These are phyloP conservation scores for Cryptomyrus ogoouensis DNA, from an alignment of 2,113 vertebrate species.

Conservation along the genomic window DNA sequence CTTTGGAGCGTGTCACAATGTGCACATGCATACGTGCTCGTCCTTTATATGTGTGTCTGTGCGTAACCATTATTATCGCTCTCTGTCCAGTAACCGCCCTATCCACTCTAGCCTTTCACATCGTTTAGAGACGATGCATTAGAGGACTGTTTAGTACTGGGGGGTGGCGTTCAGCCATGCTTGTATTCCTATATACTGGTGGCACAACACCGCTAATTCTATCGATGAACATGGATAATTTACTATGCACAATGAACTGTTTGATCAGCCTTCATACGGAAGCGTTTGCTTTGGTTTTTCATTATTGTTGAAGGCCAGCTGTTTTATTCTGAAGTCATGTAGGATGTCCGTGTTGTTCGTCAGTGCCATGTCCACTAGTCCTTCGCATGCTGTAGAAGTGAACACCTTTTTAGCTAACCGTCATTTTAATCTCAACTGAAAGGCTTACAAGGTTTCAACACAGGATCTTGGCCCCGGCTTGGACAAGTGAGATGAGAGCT, in stretches of 20 bases:
- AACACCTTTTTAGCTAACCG: background rate
- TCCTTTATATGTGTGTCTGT: background rate
- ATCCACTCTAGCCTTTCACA: background rate
- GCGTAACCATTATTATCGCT: background rate
- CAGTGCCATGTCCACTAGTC: background rate
- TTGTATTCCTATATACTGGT: background rate
- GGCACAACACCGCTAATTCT: background rate
- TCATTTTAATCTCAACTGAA: background rate
- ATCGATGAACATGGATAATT: background rate
- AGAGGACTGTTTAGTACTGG: background rate
- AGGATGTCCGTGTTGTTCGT: background rate
- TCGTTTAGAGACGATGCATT: background rate
- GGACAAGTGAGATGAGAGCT: background rate
- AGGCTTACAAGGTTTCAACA: background rate
- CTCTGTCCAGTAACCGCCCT: background rate
- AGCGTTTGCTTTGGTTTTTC: background rate
- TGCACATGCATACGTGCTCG: background rate
- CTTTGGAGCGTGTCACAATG: background rate
- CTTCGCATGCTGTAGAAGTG: background rate
- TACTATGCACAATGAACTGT: background rate
- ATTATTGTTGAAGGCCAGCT: background rate
- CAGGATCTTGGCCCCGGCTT: background rate
- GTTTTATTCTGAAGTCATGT: background rate
- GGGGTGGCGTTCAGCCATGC: background rate
- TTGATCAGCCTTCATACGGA: background rate